A percentile compares a stretch with the other conserved stretches of the same genome.
These are phyloP conservation scores for Pipistrellus kuhlii DNA, from an alignment of 2,797 vertebrate genomes.

Conservation along the genomic window DNA sequence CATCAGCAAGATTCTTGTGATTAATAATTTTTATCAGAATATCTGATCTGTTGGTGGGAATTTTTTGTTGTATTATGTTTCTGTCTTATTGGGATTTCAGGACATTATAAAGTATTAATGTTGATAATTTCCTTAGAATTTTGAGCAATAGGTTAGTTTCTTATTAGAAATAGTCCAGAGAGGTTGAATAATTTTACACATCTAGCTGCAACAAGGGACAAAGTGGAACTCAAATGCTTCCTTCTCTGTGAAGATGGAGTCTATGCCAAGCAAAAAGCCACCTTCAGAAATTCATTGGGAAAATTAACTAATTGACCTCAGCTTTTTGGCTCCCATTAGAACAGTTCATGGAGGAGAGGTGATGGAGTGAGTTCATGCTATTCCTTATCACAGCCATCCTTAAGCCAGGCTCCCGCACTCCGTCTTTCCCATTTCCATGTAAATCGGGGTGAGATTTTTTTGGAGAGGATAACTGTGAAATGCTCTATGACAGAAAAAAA, in stretches of 20 bases:
- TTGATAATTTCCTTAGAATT: slow-evolving; percentile 20
- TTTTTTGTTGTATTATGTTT: neutral
- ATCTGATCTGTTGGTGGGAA: neutral
- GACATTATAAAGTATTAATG: neutral
- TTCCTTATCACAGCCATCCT: neutral
- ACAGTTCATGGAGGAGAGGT: neutral
- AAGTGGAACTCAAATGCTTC: neutral
- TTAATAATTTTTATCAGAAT: slow-evolving; percentile 28
- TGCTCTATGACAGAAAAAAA: neutral
- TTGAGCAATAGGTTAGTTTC: neutral
- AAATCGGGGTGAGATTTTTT: neutral
- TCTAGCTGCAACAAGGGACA: neutral
- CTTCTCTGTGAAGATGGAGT: neutral
- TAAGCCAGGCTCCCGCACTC: neutral
- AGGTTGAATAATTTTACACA: neutral
- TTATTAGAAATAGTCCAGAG: neutral
- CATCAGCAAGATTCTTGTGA: neutral
- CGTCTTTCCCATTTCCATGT: neutral
- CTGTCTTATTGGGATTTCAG: slow-evolving; percentile 19
- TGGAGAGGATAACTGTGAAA: neutral
- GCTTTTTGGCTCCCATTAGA: neutral
- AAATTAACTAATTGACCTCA: neutral
- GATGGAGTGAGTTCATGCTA: accelerated
- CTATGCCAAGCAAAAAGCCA: neutral
- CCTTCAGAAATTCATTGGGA: neutral